Conservation (phyloP, 2,113 vertebrate genomes). For the Spilogale gracilis region DNA sequence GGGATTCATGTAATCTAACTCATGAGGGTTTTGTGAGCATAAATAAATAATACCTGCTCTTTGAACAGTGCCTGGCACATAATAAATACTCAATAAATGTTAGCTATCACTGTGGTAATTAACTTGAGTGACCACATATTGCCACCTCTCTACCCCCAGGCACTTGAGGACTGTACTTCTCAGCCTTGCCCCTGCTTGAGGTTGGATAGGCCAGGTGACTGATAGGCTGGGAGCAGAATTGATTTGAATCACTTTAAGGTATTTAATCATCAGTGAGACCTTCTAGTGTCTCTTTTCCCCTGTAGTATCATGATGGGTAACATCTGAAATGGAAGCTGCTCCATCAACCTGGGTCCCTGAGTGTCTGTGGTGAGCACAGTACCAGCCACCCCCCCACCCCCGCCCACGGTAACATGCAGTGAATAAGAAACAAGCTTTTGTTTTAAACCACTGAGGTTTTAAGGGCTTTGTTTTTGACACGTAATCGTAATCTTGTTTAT, state of each 20-base stretch:
- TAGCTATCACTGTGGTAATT: background rate
- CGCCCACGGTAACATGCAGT: background rate
- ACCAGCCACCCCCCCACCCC: accelerated
- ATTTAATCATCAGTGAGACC: background rate
- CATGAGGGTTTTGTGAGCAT: background rate
- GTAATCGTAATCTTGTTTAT: background rate
- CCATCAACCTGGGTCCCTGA: background rate
- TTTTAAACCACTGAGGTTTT: slow-evolving; percentile 24
- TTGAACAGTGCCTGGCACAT: background rate
- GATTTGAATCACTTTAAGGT: background rate
- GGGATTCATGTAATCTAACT: background rate
- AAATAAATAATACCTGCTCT: background rate
- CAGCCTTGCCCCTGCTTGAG: background rate
- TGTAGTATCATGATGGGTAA: background rate
- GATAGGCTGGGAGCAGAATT: background rate
- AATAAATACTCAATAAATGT: background rate
- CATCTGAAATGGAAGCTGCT: background rate
- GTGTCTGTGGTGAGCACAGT: background rate
- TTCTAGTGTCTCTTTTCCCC: background rate
- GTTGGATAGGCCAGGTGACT: background rate
- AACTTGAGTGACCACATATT: background rate
- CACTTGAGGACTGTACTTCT: background rate
- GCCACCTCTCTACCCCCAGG: background rate
- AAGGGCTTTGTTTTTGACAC: background rate
- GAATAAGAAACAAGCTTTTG: background rate